phyloP scores from a whole-genome alignment of 2,797 vertebrate species.

The Geotrypetes seraphini region DNA sequence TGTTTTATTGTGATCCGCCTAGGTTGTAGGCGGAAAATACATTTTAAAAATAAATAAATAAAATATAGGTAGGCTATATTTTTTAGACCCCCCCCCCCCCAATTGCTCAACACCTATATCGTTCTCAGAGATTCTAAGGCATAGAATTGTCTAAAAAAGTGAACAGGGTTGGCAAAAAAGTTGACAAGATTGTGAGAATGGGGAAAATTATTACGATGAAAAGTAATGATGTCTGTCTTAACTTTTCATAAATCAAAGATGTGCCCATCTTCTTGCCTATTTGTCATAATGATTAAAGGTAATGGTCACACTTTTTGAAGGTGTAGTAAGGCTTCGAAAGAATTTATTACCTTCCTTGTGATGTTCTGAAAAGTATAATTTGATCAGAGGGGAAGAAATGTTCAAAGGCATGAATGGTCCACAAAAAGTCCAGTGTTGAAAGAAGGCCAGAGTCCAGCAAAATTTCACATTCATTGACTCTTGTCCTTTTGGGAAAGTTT shows the following conservation, averaged over 20 bases:
- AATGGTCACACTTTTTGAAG: slow-evolving; percentile 31
- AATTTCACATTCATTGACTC: slow-evolving; percentile 81
- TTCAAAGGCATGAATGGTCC: slow-evolving; percentile 51
- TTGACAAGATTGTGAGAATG: no score
- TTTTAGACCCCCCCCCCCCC: no score
- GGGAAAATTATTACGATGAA: background rate
- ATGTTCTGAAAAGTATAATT: slow-evolving; percentile 42
- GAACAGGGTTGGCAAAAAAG: no score
- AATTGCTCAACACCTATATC: no score
- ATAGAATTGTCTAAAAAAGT: no score
- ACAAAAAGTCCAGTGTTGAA: slow-evolving; percentile 46
- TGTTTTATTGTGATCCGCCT: no score
- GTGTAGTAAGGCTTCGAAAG: slow-evolving; percentile 39
- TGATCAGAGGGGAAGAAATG: slow-evolving; percentile 46
- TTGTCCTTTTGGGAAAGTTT: slow-evolving; percentile 75
- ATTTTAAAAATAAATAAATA: no score
- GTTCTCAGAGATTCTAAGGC: no score
- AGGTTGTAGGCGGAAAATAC: no score
- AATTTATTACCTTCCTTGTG: no score
- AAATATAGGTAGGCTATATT: no score
- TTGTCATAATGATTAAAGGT: no score
- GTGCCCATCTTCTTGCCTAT: slow-evolving; percentile 14
- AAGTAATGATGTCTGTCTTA: slow-evolving; percentile 39
- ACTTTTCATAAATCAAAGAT: slow-evolving; percentile 41
- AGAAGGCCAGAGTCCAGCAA: slow-evolving; percentile 53